Evolutionary conservation across 2,797 vertebrate species (phyloP).

Genomic region (Buceros bicornis): DNA sequence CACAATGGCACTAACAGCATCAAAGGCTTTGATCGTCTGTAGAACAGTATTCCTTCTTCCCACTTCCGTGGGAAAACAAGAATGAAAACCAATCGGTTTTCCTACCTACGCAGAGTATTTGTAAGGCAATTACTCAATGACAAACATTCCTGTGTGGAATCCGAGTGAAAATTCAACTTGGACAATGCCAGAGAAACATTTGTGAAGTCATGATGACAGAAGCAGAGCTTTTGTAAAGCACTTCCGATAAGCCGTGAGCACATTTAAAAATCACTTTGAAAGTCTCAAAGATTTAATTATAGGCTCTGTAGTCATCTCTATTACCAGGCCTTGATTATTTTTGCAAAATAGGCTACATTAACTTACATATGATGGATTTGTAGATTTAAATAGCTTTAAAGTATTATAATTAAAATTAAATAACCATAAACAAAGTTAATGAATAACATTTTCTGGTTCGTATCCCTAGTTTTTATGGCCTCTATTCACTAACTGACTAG

Average conservation of each 20-base stretch:
- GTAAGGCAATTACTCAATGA: not conserved
- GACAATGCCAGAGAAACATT: not conserved
- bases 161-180: not conserved
- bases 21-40: not conserved
- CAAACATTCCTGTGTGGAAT: not conserved
- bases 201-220: not conserved
- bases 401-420: conserved; percentile 55
- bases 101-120: not conserved
- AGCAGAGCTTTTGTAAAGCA: not conserved
- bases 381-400: conserved; percentile 29
- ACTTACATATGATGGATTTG: not conserved
- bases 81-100: not conserved
- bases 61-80: not conserved
- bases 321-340: conserved; percentile 20
- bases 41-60: not conserved
- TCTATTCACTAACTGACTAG: not conserved
- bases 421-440: conserved; percentile 41
- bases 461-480: not conserved
- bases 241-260: not conserved
- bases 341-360: conserved; percentile 26
- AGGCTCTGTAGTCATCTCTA: not conserved
- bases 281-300: conserved; percentile 10
- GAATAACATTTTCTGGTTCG: not conserved
- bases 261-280: conserved; percentile 25
- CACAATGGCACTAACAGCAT: not conserved